Evolutionary conservation across 2,113 vertebrate species (phyloP).

Genomic region (Beaufortia kweichowensis): DNA sequence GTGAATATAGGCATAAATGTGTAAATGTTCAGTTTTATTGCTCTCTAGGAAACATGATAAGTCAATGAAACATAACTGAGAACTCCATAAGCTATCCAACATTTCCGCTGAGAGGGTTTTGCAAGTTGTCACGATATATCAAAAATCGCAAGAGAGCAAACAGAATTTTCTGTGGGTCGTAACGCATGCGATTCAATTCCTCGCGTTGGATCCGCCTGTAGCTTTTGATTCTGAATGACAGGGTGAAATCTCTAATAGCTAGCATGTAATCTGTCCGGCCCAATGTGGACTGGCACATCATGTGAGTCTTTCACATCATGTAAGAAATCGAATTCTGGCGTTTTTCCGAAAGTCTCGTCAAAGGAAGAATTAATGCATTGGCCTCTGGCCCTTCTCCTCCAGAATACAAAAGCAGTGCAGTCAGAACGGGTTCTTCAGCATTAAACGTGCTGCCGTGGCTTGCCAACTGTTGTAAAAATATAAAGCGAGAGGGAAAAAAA

Average conservation of each 20-base stretch:
- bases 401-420: constrained; percentile 74
- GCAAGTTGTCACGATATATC: too few species aligned
- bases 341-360: constrained; percentile 71
- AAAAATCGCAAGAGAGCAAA: not conserved
- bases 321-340: constrained; percentile 75
- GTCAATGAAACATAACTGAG: too few species aligned
- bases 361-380: constrained; percentile 78
- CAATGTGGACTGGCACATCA: constrained; percentile 62
- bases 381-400: constrained; percentile 74
- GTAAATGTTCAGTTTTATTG: too few species aligned
- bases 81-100: too few species aligned
- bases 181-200: constrained; percentile 7
- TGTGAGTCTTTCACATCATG: constrained; percentile 61
- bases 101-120: too few species aligned
- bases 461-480: constrained; percentile 80
- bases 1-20: too few species aligned
- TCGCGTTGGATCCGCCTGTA: not conserved
- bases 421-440: constrained; percentile 79
- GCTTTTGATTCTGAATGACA: constrained; percentile 28
- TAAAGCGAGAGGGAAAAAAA: constrained; percentile 43
- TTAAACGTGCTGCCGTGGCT: constrained; percentile 75
- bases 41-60: too few species aligned
- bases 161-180: not conserved
- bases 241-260: constrained; percentile 47
- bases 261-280: constrained; percentile 60